Evolutionary conservation across 2,888 invertebrate species (phyloP), one percentile per base, ranked within the genome.

Genomic region (Thelaira solivaga): DNA sequence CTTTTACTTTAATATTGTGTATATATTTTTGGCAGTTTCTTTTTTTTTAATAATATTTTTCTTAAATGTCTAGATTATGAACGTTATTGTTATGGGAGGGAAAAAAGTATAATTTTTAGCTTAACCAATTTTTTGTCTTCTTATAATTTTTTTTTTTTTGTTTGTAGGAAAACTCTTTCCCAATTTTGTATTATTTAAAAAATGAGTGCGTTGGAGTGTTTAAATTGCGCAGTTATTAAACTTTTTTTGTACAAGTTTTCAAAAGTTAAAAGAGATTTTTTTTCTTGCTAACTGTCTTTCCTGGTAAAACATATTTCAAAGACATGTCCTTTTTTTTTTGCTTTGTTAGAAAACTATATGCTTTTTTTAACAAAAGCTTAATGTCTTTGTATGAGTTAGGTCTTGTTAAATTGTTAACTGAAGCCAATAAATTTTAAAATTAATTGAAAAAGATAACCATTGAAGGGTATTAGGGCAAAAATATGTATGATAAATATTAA

Each of bases 61-160:
- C 47, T 59, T 69, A 47, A 69, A 51, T 31, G 34, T 65, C 55
- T 76, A 45, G 39, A 64, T 43, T 76, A 73, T 68, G 47, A 53
- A 57, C 51, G 29, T 45, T 59, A 59, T 62, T 34, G 26, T 45
- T 34, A 29, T 18, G 11, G 18, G 8, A 39, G 7, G 7, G 8
- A 41, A 29, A 22, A 41, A 49, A 18, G 24, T 20, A 65, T 24
- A 24, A 20, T 31, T 53, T 61, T 45, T 18, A 29, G 13, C 26
- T 31, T 34, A 34, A 11, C n/a, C 22, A 22, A 22, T 16, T 26
- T 51, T n/a, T 31, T 13, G 2, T 39, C 13, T 24, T 34, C 16
- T 41, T 47, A n/a, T 8, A 18, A 18, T 5, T 53, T 18, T n/a
- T n/a, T n/a, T n/a, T n/a, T n/a, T n/a, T n/a, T n/a, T 24, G 11